phyloP scores from a whole-genome alignment of 2,113 vertebrate genomes.

The Channa argus region DNA sequence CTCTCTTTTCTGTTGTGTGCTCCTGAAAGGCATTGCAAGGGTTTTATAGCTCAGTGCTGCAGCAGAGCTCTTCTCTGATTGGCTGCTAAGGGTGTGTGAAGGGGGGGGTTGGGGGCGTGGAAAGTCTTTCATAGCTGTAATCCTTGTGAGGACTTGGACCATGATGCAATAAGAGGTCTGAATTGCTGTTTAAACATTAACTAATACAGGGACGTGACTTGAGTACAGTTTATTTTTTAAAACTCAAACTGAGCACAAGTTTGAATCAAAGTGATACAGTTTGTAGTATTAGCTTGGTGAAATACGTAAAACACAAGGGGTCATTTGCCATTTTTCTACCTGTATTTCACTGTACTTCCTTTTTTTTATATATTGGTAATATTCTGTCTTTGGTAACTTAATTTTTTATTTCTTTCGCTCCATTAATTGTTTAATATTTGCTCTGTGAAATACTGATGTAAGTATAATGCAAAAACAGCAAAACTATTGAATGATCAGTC shows the following conservation, averaged over 20 bases:
- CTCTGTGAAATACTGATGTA: too few relatives aligned
- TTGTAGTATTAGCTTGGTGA: neutral
- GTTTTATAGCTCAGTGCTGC: constrained; percentile 64
- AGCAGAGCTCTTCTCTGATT: constrained; percentile 58
- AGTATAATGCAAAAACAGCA: too few relatives aligned
- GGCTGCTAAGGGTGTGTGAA: constrained; percentile 42
- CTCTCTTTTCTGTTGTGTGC: constrained; percentile 43
- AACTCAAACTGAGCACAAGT: neutral
- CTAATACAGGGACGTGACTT: neutral
- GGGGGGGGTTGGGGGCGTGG: constrained; percentile 45
- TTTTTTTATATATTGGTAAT: too few relatives aligned
- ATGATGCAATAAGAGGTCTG: constrained; percentile 51
- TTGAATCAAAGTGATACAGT: neutral
- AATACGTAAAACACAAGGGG: too few relatives aligned
- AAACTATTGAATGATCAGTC: too few relatives aligned
- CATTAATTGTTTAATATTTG: too few relatives aligned
- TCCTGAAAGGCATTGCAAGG: constrained; percentile 17
- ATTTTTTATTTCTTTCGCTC: too few relatives aligned
- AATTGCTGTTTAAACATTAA: constrained; percentile 26
- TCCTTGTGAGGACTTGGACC: neutral
- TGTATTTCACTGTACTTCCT: too few relatives aligned
- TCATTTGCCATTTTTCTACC: too few relatives aligned
- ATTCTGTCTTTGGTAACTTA: too few relatives aligned
- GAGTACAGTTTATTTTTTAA: constrained; percentile 2
- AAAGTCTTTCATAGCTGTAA: constrained; percentile 23